Evolutionary conservation across 1,140 invertebrate species (phyloP).

Genomic region (Yoshiicerus persimilis): DNA sequence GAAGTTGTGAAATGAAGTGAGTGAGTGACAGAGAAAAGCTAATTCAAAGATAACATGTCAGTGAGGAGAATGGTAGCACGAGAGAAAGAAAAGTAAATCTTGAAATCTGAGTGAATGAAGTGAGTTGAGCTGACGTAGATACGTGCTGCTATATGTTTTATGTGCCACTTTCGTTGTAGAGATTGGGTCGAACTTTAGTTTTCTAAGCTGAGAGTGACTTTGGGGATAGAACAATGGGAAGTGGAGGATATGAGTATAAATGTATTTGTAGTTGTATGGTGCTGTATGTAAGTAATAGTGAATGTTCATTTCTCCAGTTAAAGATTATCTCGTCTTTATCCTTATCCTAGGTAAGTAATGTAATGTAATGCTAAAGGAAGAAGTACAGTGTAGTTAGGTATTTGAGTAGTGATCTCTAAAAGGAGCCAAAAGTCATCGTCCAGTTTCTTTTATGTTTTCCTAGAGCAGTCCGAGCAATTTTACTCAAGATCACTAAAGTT

Average conservation of each 20-base stretch:
- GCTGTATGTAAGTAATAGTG: background rate
- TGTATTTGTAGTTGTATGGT: no score
- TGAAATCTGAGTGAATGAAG: background rate
- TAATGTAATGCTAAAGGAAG: background rate
- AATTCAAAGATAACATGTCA: background rate
- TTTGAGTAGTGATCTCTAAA: background rate
- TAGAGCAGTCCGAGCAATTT: background rate
- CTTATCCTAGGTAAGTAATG: conserved; percentile 9
- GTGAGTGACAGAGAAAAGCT: background rate
- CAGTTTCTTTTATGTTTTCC: conserved; percentile 7
- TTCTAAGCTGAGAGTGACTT: no score
- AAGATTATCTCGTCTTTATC: background rate
- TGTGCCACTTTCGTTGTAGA: background rate
- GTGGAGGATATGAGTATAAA: no score
- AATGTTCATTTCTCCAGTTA: conserved; percentile 13
- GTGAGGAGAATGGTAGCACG: background rate
- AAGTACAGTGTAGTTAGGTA: background rate
- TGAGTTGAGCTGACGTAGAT: background rate
- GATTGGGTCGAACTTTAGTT: background rate
- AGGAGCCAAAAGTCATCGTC: background rate
- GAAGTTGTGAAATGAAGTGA: background rate
- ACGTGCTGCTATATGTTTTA: background rate
- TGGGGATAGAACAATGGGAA: background rate
- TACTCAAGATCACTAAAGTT: conserved; percentile 3
- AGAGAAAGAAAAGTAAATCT: background rate